phyloP scores from a whole-genome alignment of 1,140 invertebrate genomes.

The Trichonephila clavata region DNA sequence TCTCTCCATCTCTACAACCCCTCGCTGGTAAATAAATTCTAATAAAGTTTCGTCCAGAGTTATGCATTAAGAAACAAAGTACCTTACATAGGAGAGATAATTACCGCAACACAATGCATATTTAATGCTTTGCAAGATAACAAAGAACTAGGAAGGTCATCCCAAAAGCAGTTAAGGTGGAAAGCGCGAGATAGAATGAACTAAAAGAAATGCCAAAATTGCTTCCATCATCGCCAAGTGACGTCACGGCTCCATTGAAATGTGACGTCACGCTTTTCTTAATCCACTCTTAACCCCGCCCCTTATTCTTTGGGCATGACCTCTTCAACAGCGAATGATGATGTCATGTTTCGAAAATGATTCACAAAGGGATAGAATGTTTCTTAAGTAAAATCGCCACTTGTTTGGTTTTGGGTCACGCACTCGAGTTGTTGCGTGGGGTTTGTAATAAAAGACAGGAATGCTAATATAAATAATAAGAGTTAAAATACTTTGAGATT shows the following conservation, averaged over 20 bases:
- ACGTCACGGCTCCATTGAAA: constrained; percentile 27
- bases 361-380: neutral
- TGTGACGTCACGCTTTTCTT: constrained; percentile 20
- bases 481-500: too few species aligned
- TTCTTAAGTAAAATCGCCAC: neutral
- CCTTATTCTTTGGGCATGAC: neutral
- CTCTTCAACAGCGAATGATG: neutral
- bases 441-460: neutral
- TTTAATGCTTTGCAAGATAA: neutral
- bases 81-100: neutral
- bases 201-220: constrained; percentile 20
- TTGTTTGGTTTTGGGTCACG: neutral
- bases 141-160: neutral
- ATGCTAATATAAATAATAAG: too few species aligned
- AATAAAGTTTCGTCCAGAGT: constrained; percentile 3
- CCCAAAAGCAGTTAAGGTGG: neutral
- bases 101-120: constrained; percentile 22
- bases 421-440: neutral
- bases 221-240: constrained; percentile 30
- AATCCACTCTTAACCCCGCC: neutral
- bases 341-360: neutral
- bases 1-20: neutral
- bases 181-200: neutral
- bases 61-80: neutral
- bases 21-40: neutral